Evolutionary conservation across 2,888 invertebrate genomes (phyloP).

Genomic region (Epistrophe eligans): DNA sequence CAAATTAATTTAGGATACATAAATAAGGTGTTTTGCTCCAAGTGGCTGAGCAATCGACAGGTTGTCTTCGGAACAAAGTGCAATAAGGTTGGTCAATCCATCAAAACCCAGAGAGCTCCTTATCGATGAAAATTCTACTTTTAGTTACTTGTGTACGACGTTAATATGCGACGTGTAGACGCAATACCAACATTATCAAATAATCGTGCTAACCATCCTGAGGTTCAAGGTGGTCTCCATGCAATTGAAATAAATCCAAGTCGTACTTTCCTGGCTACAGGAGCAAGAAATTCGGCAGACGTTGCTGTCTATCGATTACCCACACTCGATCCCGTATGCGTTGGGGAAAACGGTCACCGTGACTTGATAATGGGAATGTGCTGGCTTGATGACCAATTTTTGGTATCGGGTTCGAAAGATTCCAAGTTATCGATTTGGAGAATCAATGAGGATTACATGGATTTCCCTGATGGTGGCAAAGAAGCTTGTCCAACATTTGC

Average conservation of each 20-base stretch:
- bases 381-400: constrained; percentile 97
- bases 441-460: constrained; percentile 86
- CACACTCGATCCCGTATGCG: constrained; percentile 97
- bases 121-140: constrained; percentile 55
- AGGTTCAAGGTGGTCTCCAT: constrained; percentile 93
- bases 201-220: constrained; percentile 85
- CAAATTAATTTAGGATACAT: constrained; percentile 92
- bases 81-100: constrained; percentile 89
- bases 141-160: constrained; percentile 95
- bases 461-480: constrained; percentile 82
- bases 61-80: constrained; percentile 99
- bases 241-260: constrained; percentile 97
- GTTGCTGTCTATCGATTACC: constrained; percentile 94
- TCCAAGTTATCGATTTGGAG: constrained; percentile 96
- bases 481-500: constrained; percentile 84
- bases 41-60: constrained; percentile 97
- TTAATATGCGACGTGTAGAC: constrained; percentile 92
- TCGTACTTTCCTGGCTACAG: constrained; percentile 94
- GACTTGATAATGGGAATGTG: constrained; percentile 96
- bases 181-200: constrained; percentile 94
- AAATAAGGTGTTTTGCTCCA: constrained; percentile 97
- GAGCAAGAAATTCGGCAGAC: constrained; percentile 96
- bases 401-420: constrained; percentile 97
- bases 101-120: not conserved
- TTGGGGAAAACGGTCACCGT: constrained; percentile 94